These are phyloP conservation scores for Tinea semifulvella DNA, from an alignment of 2,888 invertebrate species.

Conservation along the genomic window DNA sequence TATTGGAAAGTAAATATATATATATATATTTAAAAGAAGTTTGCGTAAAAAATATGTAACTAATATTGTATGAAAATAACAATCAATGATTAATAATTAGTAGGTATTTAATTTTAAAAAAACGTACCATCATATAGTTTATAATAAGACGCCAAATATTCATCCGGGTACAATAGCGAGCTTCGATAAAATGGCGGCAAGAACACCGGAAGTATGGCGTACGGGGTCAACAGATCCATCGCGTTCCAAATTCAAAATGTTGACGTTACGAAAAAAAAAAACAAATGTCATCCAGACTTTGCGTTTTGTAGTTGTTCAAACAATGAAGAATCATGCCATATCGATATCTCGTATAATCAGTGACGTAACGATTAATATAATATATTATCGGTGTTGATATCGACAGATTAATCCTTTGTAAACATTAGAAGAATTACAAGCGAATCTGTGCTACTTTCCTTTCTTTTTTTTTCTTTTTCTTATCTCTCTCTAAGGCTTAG, in stretches of 20 bases:
- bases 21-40: neutral
- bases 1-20: too few relatives aligned
- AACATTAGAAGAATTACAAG: too few relatives aligned
- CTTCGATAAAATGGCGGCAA: slow-evolving; percentile 37
- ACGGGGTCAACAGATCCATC: slow-evolving; percentile 42
- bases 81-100: too few relatives aligned
- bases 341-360: neutral
- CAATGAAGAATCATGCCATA: neutral
- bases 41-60: neutral
- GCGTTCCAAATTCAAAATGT: neutral
- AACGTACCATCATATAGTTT: slow-evolving; percentile 52
- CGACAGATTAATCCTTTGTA: too few relatives aligned
- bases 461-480: too few relatives aligned
- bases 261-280: neutral
- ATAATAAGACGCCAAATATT: slow-evolving; percentile 42
- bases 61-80: neutral
- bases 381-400: too few relatives aligned
- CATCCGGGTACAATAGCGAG: slow-evolving; percentile 39
- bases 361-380: slow-evolving; percentile 3
- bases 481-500: too few relatives aligned
- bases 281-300: slow-evolving; percentile 4
- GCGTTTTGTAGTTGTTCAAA: neutral
- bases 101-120: too few relatives aligned
- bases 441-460: too few relatives aligned
- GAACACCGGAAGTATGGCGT: slow-evolving; percentile 33